Evolutionary conservation across 2,113 vertebrate species (phyloP).

Genomic region (Galbula dea): DNA sequence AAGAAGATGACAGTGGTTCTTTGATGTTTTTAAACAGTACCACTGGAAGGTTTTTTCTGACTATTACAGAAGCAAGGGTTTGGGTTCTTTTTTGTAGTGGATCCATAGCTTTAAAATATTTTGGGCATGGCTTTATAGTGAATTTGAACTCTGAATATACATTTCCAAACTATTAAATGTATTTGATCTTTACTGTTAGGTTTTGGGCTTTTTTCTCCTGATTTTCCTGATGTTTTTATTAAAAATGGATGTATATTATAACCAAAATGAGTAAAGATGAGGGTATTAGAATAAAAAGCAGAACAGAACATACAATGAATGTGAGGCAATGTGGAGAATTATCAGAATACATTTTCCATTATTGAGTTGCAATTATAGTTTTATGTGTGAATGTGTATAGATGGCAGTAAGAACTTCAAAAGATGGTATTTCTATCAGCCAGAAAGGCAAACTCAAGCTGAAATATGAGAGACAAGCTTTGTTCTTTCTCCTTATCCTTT

Average conservation of each 20-base stretch:
- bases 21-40: slow-evolving; percentile 60
- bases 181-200: background rate
- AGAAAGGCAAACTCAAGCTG: background rate
- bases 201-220: background rate
- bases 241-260: background rate
- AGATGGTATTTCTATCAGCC: background rate
- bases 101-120: slow-evolving; percentile 1
- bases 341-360: background rate
- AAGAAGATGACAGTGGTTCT: slow-evolving; percentile 3
- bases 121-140: background rate
- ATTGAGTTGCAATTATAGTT: slow-evolving; percentile 18
- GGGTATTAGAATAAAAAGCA: background rate
- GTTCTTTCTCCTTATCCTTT: background rate
- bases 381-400: background rate
- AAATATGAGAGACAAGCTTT: background rate
- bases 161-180: slow-evolving; percentile 10
- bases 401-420: slow-evolving; percentile 18
- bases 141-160: background rate
- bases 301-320: background rate
- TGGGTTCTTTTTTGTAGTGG: background rate
- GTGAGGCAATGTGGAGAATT: background rate
- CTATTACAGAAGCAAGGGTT: background rate
- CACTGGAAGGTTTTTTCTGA: background rate
- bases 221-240: slow-evolving; percentile 19
- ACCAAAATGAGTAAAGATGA: background rate